These are phyloP conservation scores for Nothoprocta pentlandii DNA, from an alignment of 2,113 vertebrate genomes.

Conservation along the genomic window DNA sequence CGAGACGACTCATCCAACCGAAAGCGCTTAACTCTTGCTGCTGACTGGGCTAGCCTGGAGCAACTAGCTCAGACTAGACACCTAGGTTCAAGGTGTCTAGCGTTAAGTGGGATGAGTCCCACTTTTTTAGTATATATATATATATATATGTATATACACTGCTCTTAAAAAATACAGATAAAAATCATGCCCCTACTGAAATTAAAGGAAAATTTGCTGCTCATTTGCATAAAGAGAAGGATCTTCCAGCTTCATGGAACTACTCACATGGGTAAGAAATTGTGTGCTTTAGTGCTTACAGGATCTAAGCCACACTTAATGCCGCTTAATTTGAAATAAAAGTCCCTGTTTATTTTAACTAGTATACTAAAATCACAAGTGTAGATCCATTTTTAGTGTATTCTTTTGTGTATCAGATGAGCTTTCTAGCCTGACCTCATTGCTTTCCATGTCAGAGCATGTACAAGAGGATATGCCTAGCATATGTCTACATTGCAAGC, in stretches of 20 bases:
- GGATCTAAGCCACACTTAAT: not conserved
- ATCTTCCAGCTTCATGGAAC: not conserved
- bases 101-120: not conserved
- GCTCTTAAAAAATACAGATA: not conserved
- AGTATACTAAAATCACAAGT: not conserved
- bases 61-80: not conserved
- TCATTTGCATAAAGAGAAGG: not conserved
- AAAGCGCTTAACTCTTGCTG: not conserved
- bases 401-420: not conserved
- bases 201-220: not conserved
- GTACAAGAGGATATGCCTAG: rapidly evolving
- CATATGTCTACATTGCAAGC: not conserved
- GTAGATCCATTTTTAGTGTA: not conserved
- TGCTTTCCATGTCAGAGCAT: not conserved
- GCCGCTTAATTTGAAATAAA: not conserved
- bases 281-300: not conserved
- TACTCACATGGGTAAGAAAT: not conserved
- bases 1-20: not conserved
- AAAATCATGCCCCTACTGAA: not conserved
- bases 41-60: conserved; percentile 13
- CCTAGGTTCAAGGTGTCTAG: not conserved
- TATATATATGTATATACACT: no score
- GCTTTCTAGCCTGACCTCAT: not conserved
- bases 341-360: not conserved
- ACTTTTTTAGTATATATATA: not conserved